Evolutionary conservation across 1,140 invertebrate genomes (phyloP), one percentile per base, ranked within the genome.

Genomic region (Drosophila ficusphila): DNA sequence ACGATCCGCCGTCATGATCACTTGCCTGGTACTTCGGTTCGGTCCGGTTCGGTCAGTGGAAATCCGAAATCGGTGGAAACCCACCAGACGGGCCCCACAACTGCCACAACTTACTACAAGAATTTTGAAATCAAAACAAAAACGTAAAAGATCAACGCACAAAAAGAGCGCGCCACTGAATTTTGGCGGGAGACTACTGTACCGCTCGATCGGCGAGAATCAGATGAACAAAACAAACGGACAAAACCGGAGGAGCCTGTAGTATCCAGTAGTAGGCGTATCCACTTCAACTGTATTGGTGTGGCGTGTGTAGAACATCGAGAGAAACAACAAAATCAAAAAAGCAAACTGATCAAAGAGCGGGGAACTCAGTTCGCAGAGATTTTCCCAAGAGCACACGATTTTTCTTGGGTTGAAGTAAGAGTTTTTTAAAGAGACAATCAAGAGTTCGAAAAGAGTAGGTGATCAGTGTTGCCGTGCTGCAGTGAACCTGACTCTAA

Each of bases 111-210:
- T 74, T 74, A 74, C 71, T 74, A 74, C 56, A 72, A 86, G 82
- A 88, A 88, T 81, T 76, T 88, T 81, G 77, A 88, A 88, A 88
- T 88, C 82, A 88, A 88, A 88, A 88, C 82, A 88, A 88, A 88
- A 88, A 88, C 82, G 82, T 88, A 88, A 88, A 88, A 88, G 82
- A 89, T 88, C 82, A 86, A 86, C 82, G 82, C 77, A 88, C 82
- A 86, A 74, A 65, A 48, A 52, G 75, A 62, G 74, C 57, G 76
- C 58, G 72, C 76, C 73, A 86, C 83, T 88, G 69, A 88, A 75
- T 88, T 88, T 88, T 88, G 82, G 82, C 82, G 82, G 82, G 82
- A 88, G 82, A 88, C 82, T 88, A 88, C 82, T 88, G 82, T 88
- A 88, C 82, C 82, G 68, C 73, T 75, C 58, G 61, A 68, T 52